Base-by-base conservation (phyloP, 2,888 invertebrate genomes). In the Stenurella melanura region DNA sequence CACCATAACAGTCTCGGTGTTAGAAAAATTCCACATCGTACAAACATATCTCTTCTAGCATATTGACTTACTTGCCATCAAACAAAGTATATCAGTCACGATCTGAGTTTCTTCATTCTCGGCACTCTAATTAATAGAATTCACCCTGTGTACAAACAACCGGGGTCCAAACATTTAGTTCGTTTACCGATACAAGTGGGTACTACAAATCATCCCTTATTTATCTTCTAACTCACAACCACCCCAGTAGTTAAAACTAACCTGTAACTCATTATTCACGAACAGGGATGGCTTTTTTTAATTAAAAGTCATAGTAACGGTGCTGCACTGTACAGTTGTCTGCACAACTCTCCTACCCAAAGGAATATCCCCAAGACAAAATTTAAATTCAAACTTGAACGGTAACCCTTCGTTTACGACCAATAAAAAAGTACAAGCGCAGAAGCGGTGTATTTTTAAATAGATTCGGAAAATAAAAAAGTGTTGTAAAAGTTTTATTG, bases 361-460 rank as follows among this genome's bases (percentile, higher is more conserved):
- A 64, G 64, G 42, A 42, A 18, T 19, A 42, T 34, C 64, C 63
- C 61, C 58, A 68, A 68, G 68, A 74, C 69, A 61, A 75, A 75
- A 70, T 75, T 75, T 56, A 75, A 75, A 75, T 67, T 75, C 70
- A 70, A 60, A 61, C 50, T 54, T 69, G 69, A 21, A 18, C 42
- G 38, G 61, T 54, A 75, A 69, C 75, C 74, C 67, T 75, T 70
- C 70, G 42, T 75, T 75, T 67, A 67, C 58, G 70, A 38, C 70
- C 75, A 61, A 75, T 61, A 61, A 75, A 75, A 74, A 74, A 17
- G 42, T 34, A 50, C 50, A 50, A 50, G 50, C 18, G 38, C 60
- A 30, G 58, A 21, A 60, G 21, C 64, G 64, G 64, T 64, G 64
- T 64, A 78, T 79, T 81, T 81, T 81, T 78, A 81, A 81, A 78